Evolutionary conservation across 2,797 vertebrate genomes (phyloP).

Genomic region (Podarcis lilfordi): DNA sequence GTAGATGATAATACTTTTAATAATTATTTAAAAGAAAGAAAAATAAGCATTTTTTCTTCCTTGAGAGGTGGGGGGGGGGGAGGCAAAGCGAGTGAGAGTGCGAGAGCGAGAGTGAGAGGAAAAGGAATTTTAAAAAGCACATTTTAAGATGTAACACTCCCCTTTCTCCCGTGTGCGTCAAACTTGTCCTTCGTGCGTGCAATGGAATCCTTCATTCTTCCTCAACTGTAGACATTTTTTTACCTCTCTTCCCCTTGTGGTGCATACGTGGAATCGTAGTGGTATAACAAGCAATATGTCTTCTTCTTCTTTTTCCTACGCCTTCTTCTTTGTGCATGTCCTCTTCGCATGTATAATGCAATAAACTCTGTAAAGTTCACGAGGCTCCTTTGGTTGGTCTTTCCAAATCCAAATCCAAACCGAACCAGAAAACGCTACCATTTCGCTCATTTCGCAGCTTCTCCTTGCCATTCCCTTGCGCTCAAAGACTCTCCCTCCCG

Average conservation of each 20-base stretch:
- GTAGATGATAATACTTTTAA: constrained; percentile 75
- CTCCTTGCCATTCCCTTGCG: background rate
- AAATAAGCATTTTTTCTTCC: constrained; percentile 47
- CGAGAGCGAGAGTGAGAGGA: constrained; percentile 63
- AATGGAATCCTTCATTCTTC: constrained; percentile 77
- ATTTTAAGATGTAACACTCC: constrained; percentile 81
- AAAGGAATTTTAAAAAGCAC: constrained; percentile 75
- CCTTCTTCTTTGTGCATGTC: constrained; percentile 91
- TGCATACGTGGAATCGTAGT: constrained; percentile 86
- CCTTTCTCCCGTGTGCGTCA: constrained; percentile 73
- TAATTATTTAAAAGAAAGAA: constrained; percentile 54
- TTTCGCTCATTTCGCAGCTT: background rate
- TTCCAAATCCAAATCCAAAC: constrained; percentile 55
- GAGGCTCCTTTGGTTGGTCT: constrained; percentile 75
- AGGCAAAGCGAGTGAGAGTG: constrained; percentile 15
- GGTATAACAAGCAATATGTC: constrained; percentile 86
- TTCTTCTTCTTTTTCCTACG: constrained; percentile 42
- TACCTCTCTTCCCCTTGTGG: constrained; percentile 75
- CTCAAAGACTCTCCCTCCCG: too few relatives aligned
- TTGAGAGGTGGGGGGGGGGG: constrained; percentile 26
- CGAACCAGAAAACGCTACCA: too few relatives aligned
- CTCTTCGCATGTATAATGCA: constrained; percentile 95
- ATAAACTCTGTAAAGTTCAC: constrained; percentile 90
- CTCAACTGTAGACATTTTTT: constrained; percentile 79
- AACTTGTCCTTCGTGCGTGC: constrained; percentile 80